Conservation (phyloP, 2,888 invertebrate species). For the Oxyteleia sp. region DNA sequence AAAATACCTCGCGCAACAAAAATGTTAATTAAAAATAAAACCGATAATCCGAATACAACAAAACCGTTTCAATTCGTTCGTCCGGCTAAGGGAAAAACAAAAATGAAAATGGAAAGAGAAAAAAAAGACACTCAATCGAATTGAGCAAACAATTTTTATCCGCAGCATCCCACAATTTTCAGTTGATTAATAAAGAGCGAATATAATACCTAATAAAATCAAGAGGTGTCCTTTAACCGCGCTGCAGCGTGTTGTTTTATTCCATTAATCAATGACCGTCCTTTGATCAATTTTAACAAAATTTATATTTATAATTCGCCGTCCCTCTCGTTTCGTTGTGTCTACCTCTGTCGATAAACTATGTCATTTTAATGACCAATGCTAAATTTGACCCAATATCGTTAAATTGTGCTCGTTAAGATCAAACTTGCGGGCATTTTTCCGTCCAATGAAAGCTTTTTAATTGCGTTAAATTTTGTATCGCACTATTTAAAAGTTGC, state of each 20-base stretch:
- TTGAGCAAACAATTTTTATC: too few relatives aligned
- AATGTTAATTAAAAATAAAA: too few relatives aligned
- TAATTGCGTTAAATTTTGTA: conserved; percentile 14
- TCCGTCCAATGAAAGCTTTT: conserved; percentile 2
- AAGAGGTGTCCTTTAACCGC: not conserved
- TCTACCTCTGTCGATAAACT: conserved; percentile 1
- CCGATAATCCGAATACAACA: too few relatives aligned
- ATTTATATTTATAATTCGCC: conserved; percentile 14
- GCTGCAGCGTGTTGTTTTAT: not conserved
- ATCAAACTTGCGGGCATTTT: conserved; percentile 7
- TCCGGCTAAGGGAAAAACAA: too few relatives aligned
- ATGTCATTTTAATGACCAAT: conserved; percentile 12
- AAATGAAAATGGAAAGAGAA: too few relatives aligned
- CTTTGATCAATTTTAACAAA: conserved; percentile 2
- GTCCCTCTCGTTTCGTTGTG: not conserved
- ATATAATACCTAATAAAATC: too few relatives aligned
- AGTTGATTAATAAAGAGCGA: too few relatives aligned
- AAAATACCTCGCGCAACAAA: too few relatives aligned
- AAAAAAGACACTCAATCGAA: too few relatives aligned
- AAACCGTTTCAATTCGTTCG: too few relatives aligned
- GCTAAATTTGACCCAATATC: conserved; percentile 18
- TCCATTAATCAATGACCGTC: not conserved
- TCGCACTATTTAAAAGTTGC: conserved; percentile 10
- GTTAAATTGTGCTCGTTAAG: conserved; percentile 6
- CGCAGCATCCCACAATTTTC: too few relatives aligned